Conservation (phyloP, 2,888 invertebrate genomes). For the Empis livida region DNA sequence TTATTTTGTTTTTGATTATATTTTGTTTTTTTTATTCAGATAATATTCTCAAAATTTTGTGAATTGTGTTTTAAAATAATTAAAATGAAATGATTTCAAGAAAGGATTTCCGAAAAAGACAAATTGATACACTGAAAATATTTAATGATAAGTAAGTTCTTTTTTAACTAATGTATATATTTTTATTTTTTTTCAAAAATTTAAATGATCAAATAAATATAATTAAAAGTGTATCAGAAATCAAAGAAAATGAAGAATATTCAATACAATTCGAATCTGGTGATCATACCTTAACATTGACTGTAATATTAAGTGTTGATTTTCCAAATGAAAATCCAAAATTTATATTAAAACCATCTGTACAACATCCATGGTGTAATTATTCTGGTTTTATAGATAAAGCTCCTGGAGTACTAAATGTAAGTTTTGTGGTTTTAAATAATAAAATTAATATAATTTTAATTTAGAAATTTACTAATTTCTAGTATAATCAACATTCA, state of each 20-base stretch:
- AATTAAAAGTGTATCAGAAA: constrained; percentile 46
- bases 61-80: not conserved
- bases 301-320: constrained; percentile 50
- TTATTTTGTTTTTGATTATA: constrained; percentile 4
- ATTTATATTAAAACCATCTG: constrained; percentile 50
- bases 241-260: constrained; percentile 58
- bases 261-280: constrained; percentile 55
- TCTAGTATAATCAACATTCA: constrained; percentile 58
- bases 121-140: constrained; percentile 69
- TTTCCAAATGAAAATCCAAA: constrained; percentile 66
- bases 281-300: constrained; percentile 50
- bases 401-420: constrained; percentile 64
- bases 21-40: constrained; percentile 2
- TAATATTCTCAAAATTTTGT: not conserved
- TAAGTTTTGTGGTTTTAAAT: constrained; percentile 22
- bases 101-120: constrained; percentile 48
- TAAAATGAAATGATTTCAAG: constrained; percentile 40
- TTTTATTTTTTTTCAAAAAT: not conserved
- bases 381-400: constrained; percentile 53
- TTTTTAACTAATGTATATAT: not conserved
- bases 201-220: too few relatives aligned
- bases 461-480: too few relatives aligned
- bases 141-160: constrained; percentile 61
- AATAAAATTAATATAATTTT: not conserved
- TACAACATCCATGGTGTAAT: constrained; percentile 61